phyloP scores from a whole-genome alignment of 2,113 vertebrate species.

The Pampusana beccarii region DNA sequence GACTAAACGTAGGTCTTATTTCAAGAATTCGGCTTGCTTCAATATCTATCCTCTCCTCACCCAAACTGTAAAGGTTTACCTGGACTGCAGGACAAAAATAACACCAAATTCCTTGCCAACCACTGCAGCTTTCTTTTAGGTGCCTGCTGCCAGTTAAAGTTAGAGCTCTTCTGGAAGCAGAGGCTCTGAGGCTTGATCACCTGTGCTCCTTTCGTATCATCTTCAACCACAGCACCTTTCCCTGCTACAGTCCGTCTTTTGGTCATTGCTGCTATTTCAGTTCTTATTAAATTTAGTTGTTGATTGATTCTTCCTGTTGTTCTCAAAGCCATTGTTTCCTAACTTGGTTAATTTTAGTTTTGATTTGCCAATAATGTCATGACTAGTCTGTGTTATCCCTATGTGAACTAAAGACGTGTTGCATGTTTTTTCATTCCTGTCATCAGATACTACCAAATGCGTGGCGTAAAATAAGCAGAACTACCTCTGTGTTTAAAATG shows the following conservation, averaged over 20 bases:
- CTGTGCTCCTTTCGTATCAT: neutral
- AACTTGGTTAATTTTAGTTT: neutral
- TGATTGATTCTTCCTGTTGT: neutral
- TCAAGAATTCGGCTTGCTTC: neutral
- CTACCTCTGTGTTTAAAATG: neutral
- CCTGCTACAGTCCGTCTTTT: accelerated
- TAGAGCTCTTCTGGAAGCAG: neutral
- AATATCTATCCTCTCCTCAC: neutral
- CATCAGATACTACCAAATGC: neutral
- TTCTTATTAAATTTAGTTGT: neutral
- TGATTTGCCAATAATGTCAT: neutral
- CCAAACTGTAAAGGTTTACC: constrained; percentile 35
- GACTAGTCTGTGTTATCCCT: neutral
- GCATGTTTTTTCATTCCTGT: neutral
- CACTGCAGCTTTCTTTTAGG: neutral
- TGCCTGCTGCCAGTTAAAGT: neutral
- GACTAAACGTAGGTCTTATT: constrained; percentile 48
- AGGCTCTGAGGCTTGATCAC: neutral
- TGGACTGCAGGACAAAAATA: constrained; percentile 44
- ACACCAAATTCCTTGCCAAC: neutral
- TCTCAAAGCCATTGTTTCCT: neutral
- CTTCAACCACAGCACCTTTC: neutral
- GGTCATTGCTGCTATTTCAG: neutral
- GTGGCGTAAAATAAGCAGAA: neutral
- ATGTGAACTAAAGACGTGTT: neutral